phyloP scores from a whole-genome alignment of 2,113 vertebrate species.

The Oreochromis tanganicae region DNA sequence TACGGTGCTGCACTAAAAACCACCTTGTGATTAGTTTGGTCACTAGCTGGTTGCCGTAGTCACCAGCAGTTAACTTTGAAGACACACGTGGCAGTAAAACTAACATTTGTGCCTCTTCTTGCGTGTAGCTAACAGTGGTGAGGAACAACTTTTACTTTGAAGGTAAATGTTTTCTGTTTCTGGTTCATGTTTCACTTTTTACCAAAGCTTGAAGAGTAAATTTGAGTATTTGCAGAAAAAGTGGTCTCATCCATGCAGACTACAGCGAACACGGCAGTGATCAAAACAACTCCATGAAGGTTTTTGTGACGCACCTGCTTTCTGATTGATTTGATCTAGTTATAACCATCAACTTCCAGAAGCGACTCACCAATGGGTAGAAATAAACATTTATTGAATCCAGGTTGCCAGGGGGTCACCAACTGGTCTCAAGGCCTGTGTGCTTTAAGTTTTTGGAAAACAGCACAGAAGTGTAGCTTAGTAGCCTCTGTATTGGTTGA shows the following conservation, averaged over 20 bases:
- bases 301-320: not conserved
- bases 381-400: not conserved
- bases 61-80: not conserved
- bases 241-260: not conserved
- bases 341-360: not conserved
- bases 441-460: not conserved
- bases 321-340: not conserved
- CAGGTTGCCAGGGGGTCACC: not conserved
- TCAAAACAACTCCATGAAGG: not conserved
- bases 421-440: not conserved
- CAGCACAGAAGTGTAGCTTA: not conserved
- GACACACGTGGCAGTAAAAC: not conserved
- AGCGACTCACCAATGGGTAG: not conserved
- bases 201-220: not conserved
- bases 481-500: not conserved
- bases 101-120: not conserved
- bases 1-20: not conserved
- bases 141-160: not conserved
- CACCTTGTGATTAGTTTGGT: not conserved
- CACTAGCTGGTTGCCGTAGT: not conserved
- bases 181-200: not conserved
- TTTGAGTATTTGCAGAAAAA: not conserved
- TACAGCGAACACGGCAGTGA: not conserved
- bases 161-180: not conserved
- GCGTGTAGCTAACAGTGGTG: not conserved